A percentile compares a stretch with the other conserved stretches of the same genome.
Conservation (phyloP, 1,140 invertebrate species). For the Andrena cerasifolii region DNA sequence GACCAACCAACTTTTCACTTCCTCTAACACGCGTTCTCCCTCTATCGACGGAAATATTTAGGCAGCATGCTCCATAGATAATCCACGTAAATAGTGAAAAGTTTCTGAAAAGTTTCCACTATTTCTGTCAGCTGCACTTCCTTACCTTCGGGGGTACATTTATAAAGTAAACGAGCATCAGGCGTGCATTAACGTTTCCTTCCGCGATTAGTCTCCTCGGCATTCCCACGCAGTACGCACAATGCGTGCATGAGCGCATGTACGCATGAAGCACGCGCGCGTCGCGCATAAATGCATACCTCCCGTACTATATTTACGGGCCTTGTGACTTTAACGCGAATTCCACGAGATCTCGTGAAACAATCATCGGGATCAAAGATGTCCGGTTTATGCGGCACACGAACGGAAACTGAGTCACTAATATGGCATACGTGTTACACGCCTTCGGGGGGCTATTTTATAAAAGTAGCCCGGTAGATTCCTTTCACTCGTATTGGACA, state of each 20-base stretch:
- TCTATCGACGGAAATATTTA: slow-evolving; percentile 23
- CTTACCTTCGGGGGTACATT: not conserved
- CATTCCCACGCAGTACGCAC: slow-evolving; percentile 44
- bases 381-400: slow-evolving; percentile 18
- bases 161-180: not conserved
- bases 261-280: slow-evolving; percentile 41
- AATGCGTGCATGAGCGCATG: slow-evolving; percentile 37
- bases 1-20: slow-evolving; percentile 3
- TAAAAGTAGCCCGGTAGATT: slow-evolving; percentile 1
- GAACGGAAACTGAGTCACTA: slow-evolving; percentile 9
- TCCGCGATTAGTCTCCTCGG: slow-evolving; percentile 9
- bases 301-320: slow-evolving; percentile 37
- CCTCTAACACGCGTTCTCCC: not conserved
- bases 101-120: slow-evolving; percentile 14
- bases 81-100: slow-evolving; percentile 12
- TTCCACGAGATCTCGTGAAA: slow-evolving; percentile 17
- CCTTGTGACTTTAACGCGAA: slow-evolving; percentile 24
- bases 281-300: slow-evolving; percentile 46
- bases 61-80: slow-evolving; percentile 15
- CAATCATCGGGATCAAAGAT: slow-evolving; percentile 21
- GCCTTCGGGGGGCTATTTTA: slow-evolving; percentile 26
- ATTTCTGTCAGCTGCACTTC: not conserved
- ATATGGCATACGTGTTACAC: not conserved
- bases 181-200: not conserved
- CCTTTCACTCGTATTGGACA: slow-evolving; percentile 24